Percentiles rank a stretch among this genome's conserved stretches.
phyloP scores from a whole-genome alignment of 2,888 invertebrate genomes.

The Diplolepis rosae region DNA sequence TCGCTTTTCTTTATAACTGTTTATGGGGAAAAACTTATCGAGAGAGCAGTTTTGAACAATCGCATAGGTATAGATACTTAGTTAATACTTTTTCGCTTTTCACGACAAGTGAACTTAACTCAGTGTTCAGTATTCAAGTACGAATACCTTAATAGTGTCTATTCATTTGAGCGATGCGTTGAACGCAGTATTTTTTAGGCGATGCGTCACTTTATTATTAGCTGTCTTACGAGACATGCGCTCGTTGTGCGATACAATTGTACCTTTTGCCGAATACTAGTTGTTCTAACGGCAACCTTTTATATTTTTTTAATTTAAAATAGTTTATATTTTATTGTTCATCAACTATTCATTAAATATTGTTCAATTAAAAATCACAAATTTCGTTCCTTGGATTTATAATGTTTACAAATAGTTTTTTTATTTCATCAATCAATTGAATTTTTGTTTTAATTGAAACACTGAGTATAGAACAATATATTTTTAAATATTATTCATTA shows the following conservation, averaged over 20 bases:
- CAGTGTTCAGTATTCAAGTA: conserved; percentile 22
- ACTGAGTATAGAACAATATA: too few species aligned
- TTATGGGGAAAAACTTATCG: neutral
- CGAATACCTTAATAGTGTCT: conserved; percentile 25
- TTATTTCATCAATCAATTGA: neutral
- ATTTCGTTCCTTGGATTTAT: neutral
- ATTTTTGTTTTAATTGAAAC: neutral
- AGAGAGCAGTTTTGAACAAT: neutral
- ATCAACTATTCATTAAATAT: neutral
- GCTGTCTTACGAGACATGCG: conserved; percentile 5
- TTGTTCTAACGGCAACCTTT: conserved; percentile 23
- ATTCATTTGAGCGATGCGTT: conserved; percentile 14
- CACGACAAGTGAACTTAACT: conserved; percentile 25
- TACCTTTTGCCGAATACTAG: conserved; percentile 26
- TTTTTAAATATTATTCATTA: too few species aligned
- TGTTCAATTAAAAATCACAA: neutral
- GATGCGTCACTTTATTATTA: neutral
- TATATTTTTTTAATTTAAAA: conserved; percentile 16
- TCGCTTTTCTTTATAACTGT: conserved; percentile 1
- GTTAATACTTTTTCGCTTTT: conserved; percentile 4
- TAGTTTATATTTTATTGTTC: neutral
- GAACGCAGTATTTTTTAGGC: conserved; percentile 23
- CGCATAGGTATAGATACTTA: conserved; percentile 11
- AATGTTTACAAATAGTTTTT: neutral
- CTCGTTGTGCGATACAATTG: conserved; percentile 24